Conservation (phyloP, 2,797 vertebrate species). For the Aythya fuligula region DNA sequence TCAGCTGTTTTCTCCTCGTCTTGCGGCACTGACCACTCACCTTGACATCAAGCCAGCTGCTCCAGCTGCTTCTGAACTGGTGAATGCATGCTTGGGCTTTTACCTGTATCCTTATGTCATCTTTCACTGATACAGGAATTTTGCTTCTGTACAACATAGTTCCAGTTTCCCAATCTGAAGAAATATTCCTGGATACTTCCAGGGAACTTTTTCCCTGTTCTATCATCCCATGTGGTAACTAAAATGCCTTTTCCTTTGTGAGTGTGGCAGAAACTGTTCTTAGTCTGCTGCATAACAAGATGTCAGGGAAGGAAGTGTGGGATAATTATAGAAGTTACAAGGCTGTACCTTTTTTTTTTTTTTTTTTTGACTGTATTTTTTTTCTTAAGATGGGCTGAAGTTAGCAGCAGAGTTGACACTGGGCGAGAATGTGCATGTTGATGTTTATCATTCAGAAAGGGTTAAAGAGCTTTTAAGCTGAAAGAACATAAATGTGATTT, state of each 20-base stretch:
- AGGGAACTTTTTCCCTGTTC: not conserved
- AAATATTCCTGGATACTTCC: not conserved
- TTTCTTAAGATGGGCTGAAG: not conserved
- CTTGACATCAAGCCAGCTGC: fast-evolving
- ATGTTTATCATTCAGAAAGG: not conserved
- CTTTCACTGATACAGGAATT: not conserved
- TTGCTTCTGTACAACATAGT: not conserved
- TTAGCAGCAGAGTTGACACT: not conserved
- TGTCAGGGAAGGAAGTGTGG: not conserved
- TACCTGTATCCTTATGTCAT: not conserved
- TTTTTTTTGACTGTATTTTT: not conserved
- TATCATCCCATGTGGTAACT: not conserved
- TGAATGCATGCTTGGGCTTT: not conserved
- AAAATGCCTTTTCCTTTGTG: not conserved
- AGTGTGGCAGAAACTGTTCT: not conserved
- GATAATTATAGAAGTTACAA: not conserved
- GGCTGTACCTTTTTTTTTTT: not conserved
- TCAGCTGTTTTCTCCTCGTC: fast-evolving
- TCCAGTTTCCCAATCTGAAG: not conserved
- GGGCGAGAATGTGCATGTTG: not conserved
- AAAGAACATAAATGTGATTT: not conserved
- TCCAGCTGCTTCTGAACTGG: not conserved
- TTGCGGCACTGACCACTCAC: not conserved
- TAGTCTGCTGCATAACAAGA: not conserved
- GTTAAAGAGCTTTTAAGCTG: not conserved